Conservation (phyloP, 2,797 vertebrate genomes). For the Eulemur rubriventer region DNA sequence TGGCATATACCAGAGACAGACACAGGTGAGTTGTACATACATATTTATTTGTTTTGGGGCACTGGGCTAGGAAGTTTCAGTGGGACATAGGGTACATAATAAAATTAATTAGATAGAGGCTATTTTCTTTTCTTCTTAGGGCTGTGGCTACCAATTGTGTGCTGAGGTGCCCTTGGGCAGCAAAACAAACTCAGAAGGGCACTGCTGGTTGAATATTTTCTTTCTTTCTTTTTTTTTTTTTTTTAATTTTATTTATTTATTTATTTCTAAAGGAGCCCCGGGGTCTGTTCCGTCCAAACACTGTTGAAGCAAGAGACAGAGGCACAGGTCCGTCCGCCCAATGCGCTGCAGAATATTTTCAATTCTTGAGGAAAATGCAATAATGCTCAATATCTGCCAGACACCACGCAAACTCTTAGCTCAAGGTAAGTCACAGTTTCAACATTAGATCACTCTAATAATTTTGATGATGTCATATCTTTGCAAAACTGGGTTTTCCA, state of each 20-base stretch:
- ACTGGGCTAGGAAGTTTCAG: not conserved
- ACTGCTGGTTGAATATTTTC: not conserved
- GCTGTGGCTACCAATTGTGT: not conserved
- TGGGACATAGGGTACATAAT: not conserved
- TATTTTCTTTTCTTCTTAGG: not conserved
- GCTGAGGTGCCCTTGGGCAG: not conserved
- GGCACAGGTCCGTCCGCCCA: too few relatives aligned
- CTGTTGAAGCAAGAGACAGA: too few relatives aligned
- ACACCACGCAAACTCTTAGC: not conserved
- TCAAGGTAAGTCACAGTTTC: not conserved
- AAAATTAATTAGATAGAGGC: not conserved
- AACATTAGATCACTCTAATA: not conserved
- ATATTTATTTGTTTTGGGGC: not conserved
- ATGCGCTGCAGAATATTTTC: not conserved
- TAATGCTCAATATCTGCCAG: not conserved
- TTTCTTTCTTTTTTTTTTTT: too few relatives aligned
- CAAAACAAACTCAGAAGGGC: not conserved
- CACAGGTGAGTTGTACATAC: not conserved
- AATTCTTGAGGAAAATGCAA: not conserved
- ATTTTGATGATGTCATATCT: not conserved
- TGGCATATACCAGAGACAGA: not conserved
- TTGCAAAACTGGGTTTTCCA: not conserved
- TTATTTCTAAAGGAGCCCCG: too few relatives aligned
- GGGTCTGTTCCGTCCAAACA: too few relatives aligned
- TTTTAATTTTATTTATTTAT: too few relatives aligned